Evolutionary conservation across 2,797 vertebrate genomes (phyloP).

Genomic region (Gymnocypris eckloni): DNA sequence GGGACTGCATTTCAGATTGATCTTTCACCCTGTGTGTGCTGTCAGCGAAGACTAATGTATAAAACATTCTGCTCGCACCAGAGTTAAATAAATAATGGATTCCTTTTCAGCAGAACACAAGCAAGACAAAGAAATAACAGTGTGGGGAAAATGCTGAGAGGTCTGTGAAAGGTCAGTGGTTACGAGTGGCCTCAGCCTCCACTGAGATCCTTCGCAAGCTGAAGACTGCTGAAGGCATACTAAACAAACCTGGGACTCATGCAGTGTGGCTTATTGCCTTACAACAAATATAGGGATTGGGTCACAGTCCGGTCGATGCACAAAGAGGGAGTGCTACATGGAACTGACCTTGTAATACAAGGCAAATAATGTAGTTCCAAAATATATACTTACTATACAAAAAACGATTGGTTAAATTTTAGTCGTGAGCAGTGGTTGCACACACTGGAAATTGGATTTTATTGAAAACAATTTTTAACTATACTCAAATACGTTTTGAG

Average conservation of each 20-base stretch:
- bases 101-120: slow-evolving; percentile 51
- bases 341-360: slow-evolving; percentile 21
- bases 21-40: slow-evolving; percentile 43
- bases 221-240: slow-evolving; percentile 49
- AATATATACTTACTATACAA: neutral
- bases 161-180: slow-evolving; percentile 61
- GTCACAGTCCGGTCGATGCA: slow-evolving; percentile 19
- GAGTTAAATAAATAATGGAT: slow-evolving; percentile 65
- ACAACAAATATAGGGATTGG: slow-evolving; percentile 25
- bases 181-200: slow-evolving; percentile 53
- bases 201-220: slow-evolving; percentile 48
- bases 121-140: slow-evolving; percentile 61
- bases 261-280: slow-evolving; percentile 40
- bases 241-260: slow-evolving; percentile 43
- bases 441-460: neutral
- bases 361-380: neutral
- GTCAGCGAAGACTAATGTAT: slow-evolving; percentile 55
- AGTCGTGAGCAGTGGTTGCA: neutral
- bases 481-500: neutral
- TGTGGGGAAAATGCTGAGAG: slow-evolving; percentile 55
- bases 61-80: slow-evolving; percentile 55
- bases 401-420: too few species aligned
- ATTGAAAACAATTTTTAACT: neutral
- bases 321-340: neutral
- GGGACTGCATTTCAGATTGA: slow-evolving; percentile 52